These are phyloP conservation scores for Callopanchax toddi DNA, from an alignment of 2,113 vertebrate genomes.

Conservation along the genomic window DNA sequence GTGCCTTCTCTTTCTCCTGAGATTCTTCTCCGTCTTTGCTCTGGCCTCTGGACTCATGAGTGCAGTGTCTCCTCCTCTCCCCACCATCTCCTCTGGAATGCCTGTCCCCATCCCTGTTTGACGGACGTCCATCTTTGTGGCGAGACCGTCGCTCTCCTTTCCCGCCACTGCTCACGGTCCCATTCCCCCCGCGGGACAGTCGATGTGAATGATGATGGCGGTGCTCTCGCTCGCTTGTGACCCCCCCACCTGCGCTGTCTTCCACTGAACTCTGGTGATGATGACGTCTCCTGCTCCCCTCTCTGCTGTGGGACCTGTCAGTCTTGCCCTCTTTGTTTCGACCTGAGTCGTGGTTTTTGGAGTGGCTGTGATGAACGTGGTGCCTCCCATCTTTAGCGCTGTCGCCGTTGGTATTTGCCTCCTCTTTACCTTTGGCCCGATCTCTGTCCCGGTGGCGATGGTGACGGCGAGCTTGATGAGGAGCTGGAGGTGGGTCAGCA, in stretches of 20 bases:
- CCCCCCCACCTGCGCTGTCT: constrained; percentile 68
- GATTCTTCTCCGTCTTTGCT: constrained; percentile 67
- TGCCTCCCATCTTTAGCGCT: constrained; percentile 77
- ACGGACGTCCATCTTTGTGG: constrained; percentile 81
- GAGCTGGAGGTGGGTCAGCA: constrained; percentile 18
- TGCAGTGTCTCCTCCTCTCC: constrained; percentile 83
- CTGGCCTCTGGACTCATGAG: constrained; percentile 76
- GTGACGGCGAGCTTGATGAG: constrained; percentile 77
- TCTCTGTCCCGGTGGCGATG: constrained; percentile 82
- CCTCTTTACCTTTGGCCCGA: constrained; percentile 75
- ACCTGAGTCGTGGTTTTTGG: constrained; percentile 82
- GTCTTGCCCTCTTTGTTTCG: constrained; percentile 79
- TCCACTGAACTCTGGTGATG: constrained; percentile 87
- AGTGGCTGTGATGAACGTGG: constrained; percentile 85
- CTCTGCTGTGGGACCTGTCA: constrained; percentile 79
- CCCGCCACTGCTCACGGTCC: constrained; percentile 61
- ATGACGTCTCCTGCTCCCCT: constrained; percentile 85
- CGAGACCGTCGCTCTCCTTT: constrained; percentile 80
- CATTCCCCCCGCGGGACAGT: constrained; percentile 82
- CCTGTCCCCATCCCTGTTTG: constrained; percentile 77
- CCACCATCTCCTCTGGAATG: constrained; percentile 72
- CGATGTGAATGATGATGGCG: constrained; percentile 84
- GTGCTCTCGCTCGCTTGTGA: constrained; percentile 79
- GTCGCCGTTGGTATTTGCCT: constrained; percentile 75
- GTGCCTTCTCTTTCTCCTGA: constrained; percentile 76